Conservation (phyloP, 1,140 invertebrate species). For the Penaeus chinensis region DNA sequence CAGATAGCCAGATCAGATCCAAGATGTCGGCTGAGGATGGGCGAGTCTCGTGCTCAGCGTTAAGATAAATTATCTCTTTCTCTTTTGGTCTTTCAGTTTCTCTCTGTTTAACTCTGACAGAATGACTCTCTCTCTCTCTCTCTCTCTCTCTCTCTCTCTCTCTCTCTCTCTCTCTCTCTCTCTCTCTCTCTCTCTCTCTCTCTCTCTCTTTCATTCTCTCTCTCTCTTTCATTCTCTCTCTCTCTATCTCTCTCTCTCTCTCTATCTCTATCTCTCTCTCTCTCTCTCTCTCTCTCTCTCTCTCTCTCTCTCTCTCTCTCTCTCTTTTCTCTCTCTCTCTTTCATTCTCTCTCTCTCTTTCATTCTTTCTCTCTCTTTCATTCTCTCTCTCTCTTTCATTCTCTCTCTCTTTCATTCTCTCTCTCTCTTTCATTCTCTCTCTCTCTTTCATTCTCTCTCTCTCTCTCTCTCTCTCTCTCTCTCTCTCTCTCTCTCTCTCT, state of each 20-base stretch:
- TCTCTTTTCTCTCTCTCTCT: neutral
- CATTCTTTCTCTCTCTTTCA: neutral
- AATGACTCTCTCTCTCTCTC: neutral
- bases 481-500: neutral
- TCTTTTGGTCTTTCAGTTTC: neutral
- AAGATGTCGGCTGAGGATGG: too few species aligned
- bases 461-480: neutral
- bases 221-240: neutral
- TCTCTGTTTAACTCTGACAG: neutral
- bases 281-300: neutral
- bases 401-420: slow-evolving; percentile 10
- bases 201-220: neutral
- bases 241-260: neutral
- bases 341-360: neutral
- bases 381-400: neutral
- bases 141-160: neutral
- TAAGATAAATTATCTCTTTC: neutral
- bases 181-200: neutral
- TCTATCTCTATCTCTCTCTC: neutral
- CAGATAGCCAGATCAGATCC: too few species aligned
- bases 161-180: neutral
- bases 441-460: neutral
- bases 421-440: slow-evolving; percentile 14
- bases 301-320: slow-evolving; percentile 17
- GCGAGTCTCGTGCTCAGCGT: too few species aligned